phyloP scores from a whole-genome alignment of 2,888 invertebrate species.

The Hydriomena furcata region DNA sequence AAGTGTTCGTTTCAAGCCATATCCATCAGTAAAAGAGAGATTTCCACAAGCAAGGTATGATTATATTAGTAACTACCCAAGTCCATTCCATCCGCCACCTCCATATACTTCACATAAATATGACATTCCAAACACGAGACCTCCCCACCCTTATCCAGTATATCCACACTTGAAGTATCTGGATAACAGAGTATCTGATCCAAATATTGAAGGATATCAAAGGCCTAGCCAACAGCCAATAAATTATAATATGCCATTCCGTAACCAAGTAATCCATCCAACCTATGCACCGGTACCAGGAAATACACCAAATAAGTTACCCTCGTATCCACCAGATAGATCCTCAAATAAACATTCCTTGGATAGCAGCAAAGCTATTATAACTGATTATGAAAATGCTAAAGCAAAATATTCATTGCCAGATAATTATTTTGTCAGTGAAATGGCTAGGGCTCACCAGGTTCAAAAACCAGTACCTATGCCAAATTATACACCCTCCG shows the following conservation, averaged over 20 bases:
- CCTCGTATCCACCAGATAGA: slow-evolving; percentile 59
- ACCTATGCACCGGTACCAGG: slow-evolving; percentile 61
- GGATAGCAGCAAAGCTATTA: slow-evolving; percentile 63
- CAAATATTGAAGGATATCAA: slow-evolving; percentile 66
- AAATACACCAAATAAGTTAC: slow-evolving; percentile 65
- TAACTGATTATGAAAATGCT: slow-evolving; percentile 64
- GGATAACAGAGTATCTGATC: slow-evolving; percentile 64
- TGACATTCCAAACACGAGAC: slow-evolving; percentile 65
- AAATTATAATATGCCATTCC: slow-evolving; percentile 60
- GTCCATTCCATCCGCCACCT: slow-evolving; percentile 64
- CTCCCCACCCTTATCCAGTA: slow-evolving; percentile 60
- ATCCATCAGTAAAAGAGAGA: slow-evolving; percentile 68
- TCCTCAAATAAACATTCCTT: slow-evolving; percentile 62
- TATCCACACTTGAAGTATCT: slow-evolving; percentile 70
- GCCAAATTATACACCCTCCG: slow-evolving; percentile 59
- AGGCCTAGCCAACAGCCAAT: slow-evolving; percentile 58
- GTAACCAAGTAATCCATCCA: slow-evolving; percentile 65
- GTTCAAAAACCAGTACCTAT: slow-evolving; percentile 60
- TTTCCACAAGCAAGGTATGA: slow-evolving; percentile 75
- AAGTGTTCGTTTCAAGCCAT: slow-evolving; percentile 72
- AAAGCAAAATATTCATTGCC: slow-evolving; percentile 58
- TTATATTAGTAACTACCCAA: slow-evolving; percentile 69
- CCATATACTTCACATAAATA: slow-evolving; percentile 64
- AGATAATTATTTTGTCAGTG: slow-evolving; percentile 66
- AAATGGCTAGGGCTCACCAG: slow-evolving; percentile 55